A percentile compares a stretch with the other conserved stretches of the same genome.
Evolutionary conservation across 2,797 vertebrate species (phyloP).

Genomic region (Bradypodion pumilum): DNA sequence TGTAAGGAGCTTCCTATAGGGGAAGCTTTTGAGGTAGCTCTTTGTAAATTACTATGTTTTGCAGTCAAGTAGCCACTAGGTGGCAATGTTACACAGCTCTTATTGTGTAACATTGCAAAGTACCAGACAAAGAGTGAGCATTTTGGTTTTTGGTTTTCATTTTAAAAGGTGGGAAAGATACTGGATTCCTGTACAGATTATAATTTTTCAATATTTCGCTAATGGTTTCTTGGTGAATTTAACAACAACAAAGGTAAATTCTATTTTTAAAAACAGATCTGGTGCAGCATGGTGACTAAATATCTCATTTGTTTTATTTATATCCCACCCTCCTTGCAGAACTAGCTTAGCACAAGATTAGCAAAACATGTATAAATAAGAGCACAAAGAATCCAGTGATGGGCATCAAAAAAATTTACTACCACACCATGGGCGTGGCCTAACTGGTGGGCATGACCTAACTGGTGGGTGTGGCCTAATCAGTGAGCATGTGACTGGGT

Average conservation of each 20-base stretch:
- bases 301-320: not conserved
- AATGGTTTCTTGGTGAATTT: constrained; percentile 32
- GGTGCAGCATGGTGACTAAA: not conserved
- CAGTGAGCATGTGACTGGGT: too few species aligned
- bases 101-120: constrained; percentile 49
- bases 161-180: constrained; percentile 68
- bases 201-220: constrained; percentile 50
- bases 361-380: not conserved
- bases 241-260: constrained; percentile 42
- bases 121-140: constrained; percentile 8
- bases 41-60: constrained; percentile 55
- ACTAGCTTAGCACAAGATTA: not conserved
- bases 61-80: constrained; percentile 66
- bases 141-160: constrained; percentile 51
- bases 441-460: too few species aligned
- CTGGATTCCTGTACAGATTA: constrained; percentile 55
- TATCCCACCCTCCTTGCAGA: not conserved
- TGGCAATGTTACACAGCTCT: constrained; percentile 70
- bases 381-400: not conserved
- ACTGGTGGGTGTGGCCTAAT: too few species aligned
- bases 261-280: not conserved
- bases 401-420: too few species aligned
- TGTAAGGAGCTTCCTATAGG: constrained; percentile 37
- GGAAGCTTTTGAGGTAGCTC: constrained; percentile 47
- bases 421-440: too few species aligned